Evolutionary conservation across 2,113 vertebrate species (phyloP).

Genomic region (Monarcha castaneiventris): DNA sequence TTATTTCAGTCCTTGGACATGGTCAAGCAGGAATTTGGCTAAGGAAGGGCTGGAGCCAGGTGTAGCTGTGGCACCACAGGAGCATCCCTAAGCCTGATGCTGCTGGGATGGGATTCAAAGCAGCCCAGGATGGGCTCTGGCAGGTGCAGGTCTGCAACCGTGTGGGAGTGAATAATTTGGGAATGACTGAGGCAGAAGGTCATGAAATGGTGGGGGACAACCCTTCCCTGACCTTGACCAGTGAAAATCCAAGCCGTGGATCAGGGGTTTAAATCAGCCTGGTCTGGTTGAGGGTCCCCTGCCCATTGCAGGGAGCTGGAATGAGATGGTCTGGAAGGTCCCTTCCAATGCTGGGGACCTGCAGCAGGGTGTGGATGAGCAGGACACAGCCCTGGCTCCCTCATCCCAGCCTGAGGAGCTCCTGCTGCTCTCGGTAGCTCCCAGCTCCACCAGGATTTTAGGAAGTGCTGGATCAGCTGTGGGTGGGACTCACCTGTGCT

Average conservation of each 20-base stretch:
- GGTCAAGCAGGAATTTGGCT: not conserved
- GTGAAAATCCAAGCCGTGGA: not conserved
- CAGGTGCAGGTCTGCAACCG: not conserved
- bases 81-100: not conserved
- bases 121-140: not conserved
- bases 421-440: not conserved
- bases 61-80: not conserved
- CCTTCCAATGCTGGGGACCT: not conserved
- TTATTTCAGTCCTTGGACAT: not conserved
- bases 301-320: not conserved
- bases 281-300: not conserved
- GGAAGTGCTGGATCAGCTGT: not conserved
- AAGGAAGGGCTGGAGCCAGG: not conserved
- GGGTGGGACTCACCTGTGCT: not conserved
- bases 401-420: not conserved
- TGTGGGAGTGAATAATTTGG: not conserved
- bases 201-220: not conserved
- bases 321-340: not conserved
- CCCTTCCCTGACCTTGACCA: not conserved
- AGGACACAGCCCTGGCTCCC: not conserved
- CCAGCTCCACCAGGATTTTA: fast-evolving
- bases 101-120: not conserved
- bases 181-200: not conserved
- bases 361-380: not conserved
- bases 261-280: not conserved